Conservation (phyloP, 2,113 vertebrate species). For the Promerops cafer region DNA sequence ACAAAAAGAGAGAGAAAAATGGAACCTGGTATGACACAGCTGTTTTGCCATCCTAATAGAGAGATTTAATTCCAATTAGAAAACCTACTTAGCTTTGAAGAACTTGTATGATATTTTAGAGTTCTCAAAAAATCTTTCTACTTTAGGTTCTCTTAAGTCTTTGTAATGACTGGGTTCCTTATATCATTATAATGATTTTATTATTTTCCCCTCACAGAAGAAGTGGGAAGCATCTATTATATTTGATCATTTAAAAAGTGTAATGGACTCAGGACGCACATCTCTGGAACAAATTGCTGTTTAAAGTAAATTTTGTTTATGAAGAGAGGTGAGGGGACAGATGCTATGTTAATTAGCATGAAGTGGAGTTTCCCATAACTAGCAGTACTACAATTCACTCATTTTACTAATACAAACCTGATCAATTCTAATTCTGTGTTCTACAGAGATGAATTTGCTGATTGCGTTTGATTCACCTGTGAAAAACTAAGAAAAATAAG, state of each 20-base stretch:
- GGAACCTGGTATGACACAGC: background rate
- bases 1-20: background rate
- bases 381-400: background rate
- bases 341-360: background rate
- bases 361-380: background rate
- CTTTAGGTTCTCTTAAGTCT: background rate
- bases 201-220: background rate
- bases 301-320: background rate
- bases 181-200: background rate
- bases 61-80: background rate
- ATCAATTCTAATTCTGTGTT: conserved; percentile 7
- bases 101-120: background rate
- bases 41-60: background rate
- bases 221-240: background rate
- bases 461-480: background rate
- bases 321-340: background rate
- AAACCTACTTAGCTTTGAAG: background rate
- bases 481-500: background rate
- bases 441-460: background rate
- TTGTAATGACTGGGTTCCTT: background rate
- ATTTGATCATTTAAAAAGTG: background rate
- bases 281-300: background rate
- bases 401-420: background rate
- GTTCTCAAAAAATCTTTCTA: background rate
- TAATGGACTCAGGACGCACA: background rate